These are phyloP conservation scores for Centroberyx gerrardi DNA, from an alignment of 2,797 vertebrate species.

Conservation along the genomic window DNA sequence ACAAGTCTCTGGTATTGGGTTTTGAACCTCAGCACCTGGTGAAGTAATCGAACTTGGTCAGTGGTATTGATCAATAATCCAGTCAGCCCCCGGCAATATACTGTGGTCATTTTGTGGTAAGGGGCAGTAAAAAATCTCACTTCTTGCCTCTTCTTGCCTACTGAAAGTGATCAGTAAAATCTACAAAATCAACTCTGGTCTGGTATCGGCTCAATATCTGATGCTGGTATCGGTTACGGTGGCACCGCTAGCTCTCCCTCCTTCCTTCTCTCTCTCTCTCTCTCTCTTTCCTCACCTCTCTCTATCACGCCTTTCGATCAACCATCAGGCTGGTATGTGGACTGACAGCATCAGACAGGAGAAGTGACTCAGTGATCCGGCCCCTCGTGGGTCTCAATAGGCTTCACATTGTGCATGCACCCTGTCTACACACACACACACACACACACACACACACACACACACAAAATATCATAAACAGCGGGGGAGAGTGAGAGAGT, in stretches of 20 bases:
- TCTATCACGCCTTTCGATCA: constrained; percentile 22
- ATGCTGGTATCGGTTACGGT: background rate
- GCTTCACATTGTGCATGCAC: background rate
- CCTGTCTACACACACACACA: background rate
- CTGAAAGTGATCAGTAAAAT: too few relatives aligned
- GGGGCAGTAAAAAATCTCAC: too few relatives aligned
- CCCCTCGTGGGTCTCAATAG: background rate
- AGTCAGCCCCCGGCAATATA: too few relatives aligned
- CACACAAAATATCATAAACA: background rate
- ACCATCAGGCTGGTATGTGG: background rate
- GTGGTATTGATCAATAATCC: too few relatives aligned
- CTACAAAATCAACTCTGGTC: too few relatives aligned
- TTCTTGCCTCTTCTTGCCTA: too few relatives aligned
- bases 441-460: background rate
- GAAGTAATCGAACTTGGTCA: too few relatives aligned
- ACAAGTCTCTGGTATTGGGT: too few relatives aligned
- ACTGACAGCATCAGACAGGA: background rate
- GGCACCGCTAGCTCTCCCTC: background rate
- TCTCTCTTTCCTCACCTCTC: background rate
- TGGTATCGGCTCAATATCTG: background rate
- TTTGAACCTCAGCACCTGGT: too few relatives aligned
- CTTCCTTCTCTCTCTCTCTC: background rate
- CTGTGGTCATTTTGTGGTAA: too few relatives aligned
- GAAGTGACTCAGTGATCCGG: background rate
- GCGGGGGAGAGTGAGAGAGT: background rate